A percentile compares a stretch with the other conserved stretches of the same genome.
These are phyloP conservation scores for Leptinotarsa undecemlineata DNA, from an alignment of 1,140 invertebrate genomes.

Conservation along the genomic window DNA sequence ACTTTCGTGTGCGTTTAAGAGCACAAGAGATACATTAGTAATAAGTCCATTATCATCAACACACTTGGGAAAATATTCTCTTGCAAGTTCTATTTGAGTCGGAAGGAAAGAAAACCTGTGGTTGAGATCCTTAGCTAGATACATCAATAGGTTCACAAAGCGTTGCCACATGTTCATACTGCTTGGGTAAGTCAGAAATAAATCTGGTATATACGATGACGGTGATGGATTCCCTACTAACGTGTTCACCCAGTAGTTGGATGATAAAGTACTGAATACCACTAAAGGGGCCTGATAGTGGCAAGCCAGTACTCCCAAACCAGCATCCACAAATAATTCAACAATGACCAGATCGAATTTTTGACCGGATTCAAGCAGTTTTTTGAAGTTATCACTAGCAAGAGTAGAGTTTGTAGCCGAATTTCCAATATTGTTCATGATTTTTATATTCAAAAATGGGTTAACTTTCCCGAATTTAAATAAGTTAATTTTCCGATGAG, in stretches of 20 bases:
- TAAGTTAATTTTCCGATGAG: constrained; percentile 51
- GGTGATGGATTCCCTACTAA: constrained; percentile 53
- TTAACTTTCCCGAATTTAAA: constrained; percentile 46
- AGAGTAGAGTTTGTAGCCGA: constrained; percentile 8
- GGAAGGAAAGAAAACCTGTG: constrained; percentile 32
- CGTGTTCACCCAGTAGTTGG: constrained; percentile 30
- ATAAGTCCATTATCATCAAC: constrained; percentile 58
- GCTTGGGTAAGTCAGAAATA: constrained; percentile 44
- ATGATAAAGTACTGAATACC: constrained; percentile 50
- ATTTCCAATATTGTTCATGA: neutral
- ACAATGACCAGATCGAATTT: constrained; percentile 44
- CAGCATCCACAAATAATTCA: constrained; percentile 41
- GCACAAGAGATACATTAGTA: constrained; percentile 56
- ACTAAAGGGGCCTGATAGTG: constrained; percentile 37
- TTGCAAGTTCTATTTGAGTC: constrained; percentile 40
- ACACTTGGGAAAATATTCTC: constrained; percentile 51
- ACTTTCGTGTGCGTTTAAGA: constrained; percentile 50
- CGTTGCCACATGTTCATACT: constrained; percentile 57
- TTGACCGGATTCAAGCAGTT: constrained; percentile 34
- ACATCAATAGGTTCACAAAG: constrained; percentile 49
- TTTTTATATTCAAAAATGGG: constrained; percentile 34
- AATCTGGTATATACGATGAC: constrained; percentile 50
- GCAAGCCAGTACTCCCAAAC: constrained; percentile 28
- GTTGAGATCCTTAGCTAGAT: constrained; percentile 49
- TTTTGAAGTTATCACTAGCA: constrained; percentile 25